These are phyloP conservation scores for Pampusana beccarii DNA, from an alignment of 2,113 vertebrate species.

Conservation along the genomic window DNA sequence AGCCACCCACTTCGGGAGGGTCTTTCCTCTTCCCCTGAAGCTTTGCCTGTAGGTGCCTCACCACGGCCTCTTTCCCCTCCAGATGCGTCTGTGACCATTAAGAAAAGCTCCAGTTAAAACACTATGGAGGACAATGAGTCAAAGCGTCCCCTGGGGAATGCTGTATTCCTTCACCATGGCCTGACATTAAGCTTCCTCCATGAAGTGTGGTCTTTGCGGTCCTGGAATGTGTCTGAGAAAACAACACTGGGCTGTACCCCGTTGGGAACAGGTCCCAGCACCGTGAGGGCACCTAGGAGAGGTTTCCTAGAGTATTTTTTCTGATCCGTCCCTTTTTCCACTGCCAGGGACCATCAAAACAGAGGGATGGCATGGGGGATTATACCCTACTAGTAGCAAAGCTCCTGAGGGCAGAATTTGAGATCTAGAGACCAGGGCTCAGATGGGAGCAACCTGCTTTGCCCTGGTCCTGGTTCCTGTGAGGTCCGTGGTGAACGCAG, in stretches of 20 bases:
- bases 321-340: neutral
- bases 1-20: fast-evolving
- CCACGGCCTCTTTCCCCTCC: neutral
- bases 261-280: neutral
- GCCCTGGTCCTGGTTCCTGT: neutral
- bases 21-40: slow-evolving; percentile 7
- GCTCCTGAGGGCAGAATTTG: neutral
- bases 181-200: neutral
- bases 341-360: neutral
- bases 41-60: slow-evolving; percentile 35
- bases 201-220: fast-evolving
- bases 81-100: neutral
- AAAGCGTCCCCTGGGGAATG: neutral
- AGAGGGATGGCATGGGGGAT: neutral
- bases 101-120: neutral
- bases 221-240: neutral
- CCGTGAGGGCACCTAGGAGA: neutral
- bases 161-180: neutral
- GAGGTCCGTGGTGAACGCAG: neutral
- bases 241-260: neutral
- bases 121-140: neutral
- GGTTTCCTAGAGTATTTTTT: neutral
- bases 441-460: neutral
- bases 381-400: neutral
- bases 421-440: neutral